Percentiles rank a stretch among this genome's conserved stretches.
phyloP scores from a whole-genome alignment of 2,797 vertebrate genomes.

The Galaxias olidus region DNA sequence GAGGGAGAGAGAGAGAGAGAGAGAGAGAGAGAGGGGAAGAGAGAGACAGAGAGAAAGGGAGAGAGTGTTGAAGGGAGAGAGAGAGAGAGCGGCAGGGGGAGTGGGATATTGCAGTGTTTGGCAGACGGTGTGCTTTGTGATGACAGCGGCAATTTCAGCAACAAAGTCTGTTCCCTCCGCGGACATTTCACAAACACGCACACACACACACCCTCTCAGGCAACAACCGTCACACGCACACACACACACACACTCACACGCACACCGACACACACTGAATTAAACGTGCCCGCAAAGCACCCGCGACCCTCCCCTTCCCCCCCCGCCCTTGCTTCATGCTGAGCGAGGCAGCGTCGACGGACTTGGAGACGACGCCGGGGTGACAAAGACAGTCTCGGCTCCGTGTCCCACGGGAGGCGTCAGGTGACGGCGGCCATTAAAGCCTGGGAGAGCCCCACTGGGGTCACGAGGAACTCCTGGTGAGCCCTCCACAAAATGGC shows the following conservation, averaged over 20 bases:
- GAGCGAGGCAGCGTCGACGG: too few species aligned
- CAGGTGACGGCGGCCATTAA: too few species aligned
- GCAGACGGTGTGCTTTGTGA: constrained; percentile 14
- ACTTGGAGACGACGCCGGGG: too few species aligned
- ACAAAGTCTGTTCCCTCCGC: not conserved
- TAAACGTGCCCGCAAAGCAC: too few species aligned
- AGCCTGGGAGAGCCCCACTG: too few species aligned
- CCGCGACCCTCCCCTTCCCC: not conserved
- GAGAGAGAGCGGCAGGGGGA: not conserved
- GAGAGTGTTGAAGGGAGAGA: too few species aligned
- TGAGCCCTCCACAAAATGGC: constrained; percentile 30
- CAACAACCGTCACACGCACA: not conserved
- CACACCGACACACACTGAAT: not conserved
- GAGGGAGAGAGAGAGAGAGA: constrained; percentile 16
- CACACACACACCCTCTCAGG: not conserved
- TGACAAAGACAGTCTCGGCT: too few species aligned
- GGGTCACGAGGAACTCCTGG: too few species aligned
- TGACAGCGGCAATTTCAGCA: constrained; percentile 8
- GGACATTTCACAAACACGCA: not conserved
- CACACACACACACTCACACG: not conserved
- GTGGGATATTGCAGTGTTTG: constrained; percentile 29
- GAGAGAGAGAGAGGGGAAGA: not conserved
- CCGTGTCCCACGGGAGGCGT: too few species aligned
- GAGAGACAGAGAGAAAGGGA: too few species aligned
- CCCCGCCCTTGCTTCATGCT: not conserved